Evolutionary conservation across 2,888 invertebrate species (phyloP).

Genomic region (Dysmachus trigonus): DNA sequence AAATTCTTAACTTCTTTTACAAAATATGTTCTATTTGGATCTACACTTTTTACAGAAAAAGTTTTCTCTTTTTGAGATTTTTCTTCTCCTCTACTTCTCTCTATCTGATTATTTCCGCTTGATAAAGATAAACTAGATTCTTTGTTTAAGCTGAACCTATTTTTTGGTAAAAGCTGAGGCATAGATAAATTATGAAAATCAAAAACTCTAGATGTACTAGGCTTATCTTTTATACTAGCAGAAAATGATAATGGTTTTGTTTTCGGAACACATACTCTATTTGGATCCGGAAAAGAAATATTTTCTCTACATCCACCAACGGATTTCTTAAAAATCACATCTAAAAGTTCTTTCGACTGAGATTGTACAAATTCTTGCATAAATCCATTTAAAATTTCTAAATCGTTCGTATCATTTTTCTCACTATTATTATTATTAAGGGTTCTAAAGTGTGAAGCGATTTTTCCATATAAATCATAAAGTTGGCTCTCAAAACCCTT

Average conservation of each 20-base stretch:
- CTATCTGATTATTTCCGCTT: not conserved
- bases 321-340: not conserved
- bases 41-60: not conserved
- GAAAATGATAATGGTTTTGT: not conserved
- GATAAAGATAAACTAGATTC: not conserved
- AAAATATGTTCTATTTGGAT: not conserved
- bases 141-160: not conserved
- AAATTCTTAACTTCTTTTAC: not conserved
- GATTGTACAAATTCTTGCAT: not conserved
- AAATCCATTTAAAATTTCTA: not conserved
- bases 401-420: not conserved
- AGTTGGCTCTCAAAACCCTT: conserved; percentile 20
- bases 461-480: conserved; percentile 43
- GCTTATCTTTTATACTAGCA: not conserved
- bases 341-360: not conserved
- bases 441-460: not conserved
- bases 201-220: not conserved
- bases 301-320: not conserved
- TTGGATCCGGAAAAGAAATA: not conserved
- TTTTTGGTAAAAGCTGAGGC: not conserved
- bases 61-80: not conserved
- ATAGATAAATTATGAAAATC: not conserved
- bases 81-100: not conserved
- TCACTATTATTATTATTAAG: not conserved
- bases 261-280: not conserved